These are phyloP conservation scores for Paramuricea clavata DNA, from an alignment of 92 coral and sea anemone species.

Conservation along the genomic window DNA sequence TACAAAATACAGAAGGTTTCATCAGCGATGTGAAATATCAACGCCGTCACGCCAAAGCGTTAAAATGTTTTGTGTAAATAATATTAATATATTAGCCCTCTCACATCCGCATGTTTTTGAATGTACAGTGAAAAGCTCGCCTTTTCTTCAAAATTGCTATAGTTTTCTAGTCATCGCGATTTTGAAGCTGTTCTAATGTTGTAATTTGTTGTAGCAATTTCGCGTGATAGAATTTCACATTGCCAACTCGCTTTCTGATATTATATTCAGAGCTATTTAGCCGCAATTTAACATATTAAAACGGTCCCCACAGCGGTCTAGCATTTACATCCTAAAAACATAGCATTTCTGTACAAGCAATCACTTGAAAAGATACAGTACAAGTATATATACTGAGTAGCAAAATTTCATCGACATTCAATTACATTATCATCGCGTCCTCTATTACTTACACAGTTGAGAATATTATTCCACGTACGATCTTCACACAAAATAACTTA, in stretches of 20 bases:
- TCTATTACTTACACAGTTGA: neutral
- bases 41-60: conserved; percentile 5
- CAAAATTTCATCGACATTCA: neutral
- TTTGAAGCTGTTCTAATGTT: neutral
- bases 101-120: conserved; percentile 48
- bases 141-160: neutral
- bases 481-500: neutral
- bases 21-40: neutral
- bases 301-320: neutral
- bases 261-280: neutral
- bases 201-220: neutral
- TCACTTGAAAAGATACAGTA: neutral
- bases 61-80: conserved; percentile 49
- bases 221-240: neutral
- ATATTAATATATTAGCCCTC: conserved; percentile 48
- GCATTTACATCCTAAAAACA: neutral
- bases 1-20: neutral
- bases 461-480: neutral
- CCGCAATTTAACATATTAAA: neutral
- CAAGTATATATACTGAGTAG: neutral
- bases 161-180: neutral
- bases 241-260: neutral
- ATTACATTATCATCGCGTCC: too few relatives aligned
- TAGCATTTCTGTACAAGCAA: neutral
- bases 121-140: neutral